These are phyloP conservation scores for Distichodus sexfasciatus DNA, from an alignment of 2,797 vertebrate species.

Conservation along the genomic window DNA sequence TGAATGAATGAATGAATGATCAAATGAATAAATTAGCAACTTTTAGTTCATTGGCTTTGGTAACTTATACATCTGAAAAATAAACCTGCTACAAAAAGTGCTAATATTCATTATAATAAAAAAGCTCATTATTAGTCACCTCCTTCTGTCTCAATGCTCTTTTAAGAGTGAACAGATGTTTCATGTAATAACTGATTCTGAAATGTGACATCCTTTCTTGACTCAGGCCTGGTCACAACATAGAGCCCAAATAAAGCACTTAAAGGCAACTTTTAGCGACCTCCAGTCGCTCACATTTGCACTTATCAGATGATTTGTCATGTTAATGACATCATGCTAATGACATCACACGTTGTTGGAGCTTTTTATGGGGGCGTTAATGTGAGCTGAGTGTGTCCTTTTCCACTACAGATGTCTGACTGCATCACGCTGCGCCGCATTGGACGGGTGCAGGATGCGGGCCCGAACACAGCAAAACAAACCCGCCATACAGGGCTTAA, in stretches of 20 bases:
- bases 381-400: conserved; percentile 50
- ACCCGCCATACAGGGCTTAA: conserved; percentile 23
- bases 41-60: too few relatives aligned
- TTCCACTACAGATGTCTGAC: conserved; percentile 56
- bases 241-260: not conserved
- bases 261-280: not conserved
- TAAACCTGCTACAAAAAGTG: too few relatives aligned
- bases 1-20: too few relatives aligned
- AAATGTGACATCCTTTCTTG: not conserved
- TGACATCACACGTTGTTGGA: conserved; percentile 1
- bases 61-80: too few relatives aligned
- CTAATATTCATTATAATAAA: too few relatives aligned
- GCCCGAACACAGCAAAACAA: conserved; percentile 58
- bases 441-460: conserved; percentile 56
- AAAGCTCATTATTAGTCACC: too few relatives aligned
- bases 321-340: conserved; percentile 8
- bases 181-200: too few relatives aligned
- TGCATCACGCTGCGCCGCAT: conserved; percentile 74
- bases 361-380: not conserved
- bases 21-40: too few relatives aligned
- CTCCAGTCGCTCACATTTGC: not conserved
- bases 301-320: not conserved
- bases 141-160: too few relatives aligned
- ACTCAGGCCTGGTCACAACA: not conserved
- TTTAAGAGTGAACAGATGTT: too few relatives aligned